phyloP scores from a whole-genome alignment of 2,113 vertebrate genomes.

The Vimba vimba region DNA sequence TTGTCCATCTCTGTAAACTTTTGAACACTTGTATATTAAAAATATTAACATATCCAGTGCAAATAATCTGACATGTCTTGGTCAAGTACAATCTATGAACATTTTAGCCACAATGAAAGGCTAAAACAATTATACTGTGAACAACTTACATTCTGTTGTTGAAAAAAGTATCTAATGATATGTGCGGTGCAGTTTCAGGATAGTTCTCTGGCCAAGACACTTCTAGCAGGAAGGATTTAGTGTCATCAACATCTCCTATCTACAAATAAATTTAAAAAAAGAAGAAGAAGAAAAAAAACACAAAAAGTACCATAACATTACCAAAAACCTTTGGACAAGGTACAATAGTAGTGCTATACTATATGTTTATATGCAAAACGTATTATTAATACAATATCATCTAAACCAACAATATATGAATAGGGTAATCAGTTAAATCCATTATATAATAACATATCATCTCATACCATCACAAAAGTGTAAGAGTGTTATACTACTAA shows the following conservation, averaged over 20 bases:
- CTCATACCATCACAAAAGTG: not conserved
- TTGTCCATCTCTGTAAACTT: too few relatives aligned
- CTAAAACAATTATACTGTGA: not conserved
- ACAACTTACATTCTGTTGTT: constrained; percentile 92
- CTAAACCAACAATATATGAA: not conserved
- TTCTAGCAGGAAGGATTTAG: constrained; percentile 92
- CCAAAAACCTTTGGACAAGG: not conserved
- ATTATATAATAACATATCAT: not conserved
- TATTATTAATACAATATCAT: not conserved
- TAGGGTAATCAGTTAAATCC: not conserved
- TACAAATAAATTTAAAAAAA: constrained; percentile 63
- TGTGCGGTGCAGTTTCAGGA: constrained; percentile 87
- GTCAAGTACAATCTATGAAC: not conserved
- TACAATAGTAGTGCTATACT: not conserved
- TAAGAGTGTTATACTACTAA: not conserved
- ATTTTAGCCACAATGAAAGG: not conserved
- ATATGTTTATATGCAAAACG: not conserved
- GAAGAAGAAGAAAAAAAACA: not conserved
- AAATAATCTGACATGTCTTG: too few relatives aligned
- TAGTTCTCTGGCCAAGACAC: constrained; percentile 92
- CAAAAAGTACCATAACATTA: not conserved
- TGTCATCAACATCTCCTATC: constrained; percentile 90
- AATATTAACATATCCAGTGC: not conserved
- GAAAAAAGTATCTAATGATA: constrained; percentile 94
- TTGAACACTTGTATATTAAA: not conserved